These are phyloP conservation scores for Dallia pectoralis DNA, from an alignment of 2,797 vertebrate genomes.

Conservation along the genomic window DNA sequence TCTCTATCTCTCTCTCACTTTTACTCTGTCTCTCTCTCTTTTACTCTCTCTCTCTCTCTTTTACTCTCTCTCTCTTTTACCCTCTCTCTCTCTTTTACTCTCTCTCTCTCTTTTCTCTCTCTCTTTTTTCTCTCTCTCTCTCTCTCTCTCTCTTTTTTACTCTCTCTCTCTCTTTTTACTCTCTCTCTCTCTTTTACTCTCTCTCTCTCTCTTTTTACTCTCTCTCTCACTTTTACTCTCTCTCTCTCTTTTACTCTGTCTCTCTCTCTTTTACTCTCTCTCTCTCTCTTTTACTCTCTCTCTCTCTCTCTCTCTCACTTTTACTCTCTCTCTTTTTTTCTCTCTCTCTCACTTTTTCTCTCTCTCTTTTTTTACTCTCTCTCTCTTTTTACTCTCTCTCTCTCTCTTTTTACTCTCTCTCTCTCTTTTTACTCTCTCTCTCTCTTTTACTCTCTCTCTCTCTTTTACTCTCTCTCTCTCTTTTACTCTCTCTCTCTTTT, in stretches of 20 bases:
- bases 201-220: constrained; percentile 18
- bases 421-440: no score
- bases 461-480: neutral
- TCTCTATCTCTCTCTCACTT: constrained; percentile 15
- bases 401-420: constrained; percentile 13
- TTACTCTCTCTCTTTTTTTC: constrained; percentile 15
- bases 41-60: constrained; percentile 17
- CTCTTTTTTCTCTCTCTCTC: no score
- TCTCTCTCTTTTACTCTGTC: constrained; percentile 19
- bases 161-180: constrained; percentile 17
- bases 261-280: constrained; percentile 14
- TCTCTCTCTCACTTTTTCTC: no score
- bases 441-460: neutral
- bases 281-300: no score
- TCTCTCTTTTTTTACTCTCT: constrained; percentile 14
- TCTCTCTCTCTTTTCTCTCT: constrained; percentile 17
- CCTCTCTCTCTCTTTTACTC: constrained; percentile 15
- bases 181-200: constrained; percentile 13
- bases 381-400: constrained; percentile 13
- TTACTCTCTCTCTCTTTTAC: constrained; percentile 14
- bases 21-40: constrained; percentile 15
- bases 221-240: constrained; percentile 12
- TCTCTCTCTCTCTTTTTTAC: constrained; percentile 14
- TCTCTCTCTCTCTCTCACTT: constrained; percentile 16
- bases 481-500: neutral